phyloP scores from a whole-genome alignment of 2,888 invertebrate genomes.

The Clostera curtula region DNA sequence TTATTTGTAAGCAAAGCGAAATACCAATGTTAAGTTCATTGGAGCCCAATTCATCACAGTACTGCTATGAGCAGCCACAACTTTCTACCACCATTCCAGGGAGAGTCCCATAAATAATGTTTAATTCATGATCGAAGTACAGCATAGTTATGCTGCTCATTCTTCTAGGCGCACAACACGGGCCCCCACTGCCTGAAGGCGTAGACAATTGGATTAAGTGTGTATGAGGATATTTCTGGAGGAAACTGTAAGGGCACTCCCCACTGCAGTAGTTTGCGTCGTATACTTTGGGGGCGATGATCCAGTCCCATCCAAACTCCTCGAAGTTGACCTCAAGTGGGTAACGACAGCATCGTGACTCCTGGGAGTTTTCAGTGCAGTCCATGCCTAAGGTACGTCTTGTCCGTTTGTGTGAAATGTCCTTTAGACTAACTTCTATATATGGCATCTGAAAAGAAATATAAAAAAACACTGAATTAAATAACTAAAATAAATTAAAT shows the following conservation, averaged over 20 bases:
- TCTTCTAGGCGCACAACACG: conserved; percentile 94
- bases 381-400: conserved; percentile 87
- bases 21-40: too few relatives aligned
- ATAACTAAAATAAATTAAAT: too few relatives aligned
- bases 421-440: conserved; percentile 66
- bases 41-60: conserved; percentile 29
- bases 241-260: conserved; percentile 91
- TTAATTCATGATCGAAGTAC: conserved; percentile 91
- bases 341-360: conserved; percentile 94
- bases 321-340: conserved; percentile 95
- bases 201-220: conserved; percentile 89
- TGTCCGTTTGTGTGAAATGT: conserved; percentile 76
- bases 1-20: too few relatives aligned
- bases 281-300: conserved; percentile 95
- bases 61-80: conserved; percentile 89
- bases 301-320: conserved; percentile 98
- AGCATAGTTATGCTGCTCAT: conserved; percentile 93
- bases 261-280: conserved; percentile 97
- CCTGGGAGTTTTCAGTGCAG: conserved; percentile 87
- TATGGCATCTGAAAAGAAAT: conserved; percentile 62
- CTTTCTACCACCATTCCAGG: conserved; percentile 96
- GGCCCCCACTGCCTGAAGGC: conserved; percentile 84
- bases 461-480: not conserved
- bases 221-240: conserved; percentile 91
- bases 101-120: conserved; percentile 89